Conservation (phyloP, 2,113 vertebrate genomes). For the Gopherus flavomarginatus region DNA sequence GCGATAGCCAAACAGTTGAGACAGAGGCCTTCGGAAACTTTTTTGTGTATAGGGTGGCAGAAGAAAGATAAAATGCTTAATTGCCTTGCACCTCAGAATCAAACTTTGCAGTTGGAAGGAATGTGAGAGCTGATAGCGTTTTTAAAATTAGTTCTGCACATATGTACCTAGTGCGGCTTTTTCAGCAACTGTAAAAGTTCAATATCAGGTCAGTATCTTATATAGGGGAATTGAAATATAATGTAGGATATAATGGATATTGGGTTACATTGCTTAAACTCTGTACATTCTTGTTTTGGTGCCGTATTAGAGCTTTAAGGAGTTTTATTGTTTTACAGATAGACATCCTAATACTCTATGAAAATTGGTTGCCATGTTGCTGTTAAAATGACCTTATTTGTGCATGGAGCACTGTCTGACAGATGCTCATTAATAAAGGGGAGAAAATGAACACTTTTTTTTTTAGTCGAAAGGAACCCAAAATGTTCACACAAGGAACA, state of each 20-base stretch:
- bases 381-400: not conserved
- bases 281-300: not conserved
- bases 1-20: conserved; percentile 16
- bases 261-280: not conserved
- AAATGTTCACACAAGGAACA: not conserved
- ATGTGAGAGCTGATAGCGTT: not conserved
- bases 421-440: not conserved
- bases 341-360: not conserved
- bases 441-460: not conserved
- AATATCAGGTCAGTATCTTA: not conserved
- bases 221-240: not conserved
- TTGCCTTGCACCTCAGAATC: conserved; percentile 9
- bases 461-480: not conserved
- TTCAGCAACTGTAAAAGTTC: not conserved
- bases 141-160: not conserved
- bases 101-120: conserved; percentile 19
- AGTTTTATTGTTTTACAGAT: accelerated
- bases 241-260: not conserved
- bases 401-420: accelerated
- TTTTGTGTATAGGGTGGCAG: not conserved
- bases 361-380: not conserved
- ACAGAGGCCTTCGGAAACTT: not conserved
- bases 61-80: conserved; percentile 19
- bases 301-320: not conserved
- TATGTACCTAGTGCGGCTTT: not conserved